Evolutionary conservation across 2,888 invertebrate genomes (phyloP), one percentile per base, ranked within the genome.

Genomic region (Agonopterix heracliana): DNA sequence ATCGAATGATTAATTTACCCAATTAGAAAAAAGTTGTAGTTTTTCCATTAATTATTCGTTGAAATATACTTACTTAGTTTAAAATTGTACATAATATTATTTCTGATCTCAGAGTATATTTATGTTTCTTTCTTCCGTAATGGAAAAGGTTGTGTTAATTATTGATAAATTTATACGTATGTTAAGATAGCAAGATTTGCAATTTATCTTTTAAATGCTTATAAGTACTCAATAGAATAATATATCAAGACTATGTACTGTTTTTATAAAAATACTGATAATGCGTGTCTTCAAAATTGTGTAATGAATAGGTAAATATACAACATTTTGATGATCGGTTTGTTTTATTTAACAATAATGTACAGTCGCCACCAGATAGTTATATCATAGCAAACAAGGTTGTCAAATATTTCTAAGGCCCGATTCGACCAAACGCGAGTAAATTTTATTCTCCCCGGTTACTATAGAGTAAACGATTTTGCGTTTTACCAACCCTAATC

Each of bases 281-380:
- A 53, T 55, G 52, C 56, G 49, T 55, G 61, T 57, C 51, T 54
- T 52, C 55, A 47, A 53, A 54, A 60, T 59, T 44, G 46, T 56
- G 54, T 59, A 61, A 64, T 56, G 61, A 61, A 63, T 66, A 71
- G 60, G 54, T 68, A 71, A 80, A 73, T 82, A 82, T 82, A 82
- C 81, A 80, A 77, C 65, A 75, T 81, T 81, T 81, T 77, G 67
- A 74, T 64, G 60, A 66, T 9, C 9, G 3, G 41, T 42, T 13
- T 9, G 44, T 59, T 53, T 62, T 62, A 57, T 59, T 57, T 35
- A n/a, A n/a, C n/a, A n/a, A n/a, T n/a, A n/a, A n/a, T n/a, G n/a
- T n/a, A n/a, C n/a, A n/a, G n/a, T n/a, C n/a, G n/a, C n/a, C n/a
- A n/a, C n/a, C n/a, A n/a, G n/a, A n/a, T n/a, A n/a, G n/a, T n/a